Evolutionary conservation across 2,797 vertebrate species (phyloP), one percentile per base, ranked within the genome.

Genomic region (Pipistrellus nathusii): DNA sequence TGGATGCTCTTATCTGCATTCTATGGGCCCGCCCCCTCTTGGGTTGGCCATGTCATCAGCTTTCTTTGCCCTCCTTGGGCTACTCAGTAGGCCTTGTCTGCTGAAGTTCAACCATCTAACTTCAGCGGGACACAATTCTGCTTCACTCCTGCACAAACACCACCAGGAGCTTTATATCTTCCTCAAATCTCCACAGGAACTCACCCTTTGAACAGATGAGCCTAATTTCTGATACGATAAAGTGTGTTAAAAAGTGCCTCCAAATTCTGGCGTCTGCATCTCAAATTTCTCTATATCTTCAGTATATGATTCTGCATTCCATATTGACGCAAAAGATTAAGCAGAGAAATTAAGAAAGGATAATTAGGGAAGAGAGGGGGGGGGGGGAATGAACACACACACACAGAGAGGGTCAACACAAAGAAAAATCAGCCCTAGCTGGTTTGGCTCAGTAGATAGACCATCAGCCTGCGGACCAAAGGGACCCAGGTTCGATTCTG

Each of bases 261-360:
- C 23, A 94, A 88, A 68, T 88, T 86, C 75, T 91, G 41, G 53
- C 35, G 38, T 92, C 57, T 92, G 18, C 14, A 41, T 8, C 69
- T 90, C 57, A 53, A 82, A 72, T 78, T 85, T 85, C 44, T 94
- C n/a, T 32, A 0, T 21, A 44, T 85, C 25, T 78, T 83, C 51
- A 94, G 51, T 53, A 77, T 8, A 59, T 38, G 68, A 41, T 68
- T 82, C 64, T 90, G 51, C 64, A 75, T 41, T 85, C 8, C 12
- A 11, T 30, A 62, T 66, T 59, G 48, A 88, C 35, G 57, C 62
- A 77, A 78, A 85, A 92, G 10, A 93, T 46, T 20, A 93, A 80
- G 27, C 30, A 27, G 38, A 75, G 48, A 94, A 94, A 83, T 88
- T 64, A 92, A 94, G 44, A 87, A 57, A 69, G 53, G 27, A 82